A percentile compares a stretch with the other conserved stretches of the same genome.
Conservation (phyloP, 1,140 invertebrate genomes). For the fruit fly (Drosophila melanogaster) region DNA sequence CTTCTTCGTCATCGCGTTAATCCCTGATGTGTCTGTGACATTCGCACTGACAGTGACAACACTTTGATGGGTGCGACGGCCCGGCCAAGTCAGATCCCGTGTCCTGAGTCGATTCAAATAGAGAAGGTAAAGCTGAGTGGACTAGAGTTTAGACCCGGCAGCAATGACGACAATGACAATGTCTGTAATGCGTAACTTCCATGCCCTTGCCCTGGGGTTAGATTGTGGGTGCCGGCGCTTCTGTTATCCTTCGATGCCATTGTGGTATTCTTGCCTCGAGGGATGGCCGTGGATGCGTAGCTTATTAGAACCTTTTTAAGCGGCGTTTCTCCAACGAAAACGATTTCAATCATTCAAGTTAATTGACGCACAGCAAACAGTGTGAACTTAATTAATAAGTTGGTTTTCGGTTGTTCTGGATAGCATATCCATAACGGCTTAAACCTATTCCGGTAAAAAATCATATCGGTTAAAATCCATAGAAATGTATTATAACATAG, state of each 20-base stretch:
- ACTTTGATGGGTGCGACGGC: conserved; percentile 77
- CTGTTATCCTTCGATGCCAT: conserved; percentile 28
- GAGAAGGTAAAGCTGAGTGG: conserved; percentile 14
- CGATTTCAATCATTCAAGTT: conserved; percentile 64
- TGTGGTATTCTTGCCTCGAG: conserved; percentile 23
- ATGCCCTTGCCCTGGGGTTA: conserved; percentile 32
- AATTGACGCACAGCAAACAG: conserved; percentile 44
- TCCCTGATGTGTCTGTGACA: conserved; percentile 84
- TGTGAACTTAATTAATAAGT: conserved; percentile 70
- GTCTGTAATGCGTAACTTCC: conserved; percentile 67
- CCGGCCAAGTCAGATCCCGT: conserved; percentile 39
- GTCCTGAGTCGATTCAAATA: conserved; percentile 32
- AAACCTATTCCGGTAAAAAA: not conserved
- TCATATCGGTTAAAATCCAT: no score
- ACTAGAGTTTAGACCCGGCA: conserved; percentile 37
- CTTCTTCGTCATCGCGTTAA: conserved; percentile 64
- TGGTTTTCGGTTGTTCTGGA: conserved; percentile 11
- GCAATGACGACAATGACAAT: conserved; percentile 61
- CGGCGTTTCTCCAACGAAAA: conserved; percentile 42
- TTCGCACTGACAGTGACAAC: conserved; percentile 84
- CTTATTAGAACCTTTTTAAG: conserved; percentile 65
- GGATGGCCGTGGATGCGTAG: conserved; percentile 22
- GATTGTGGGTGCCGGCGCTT: conserved; percentile 28
- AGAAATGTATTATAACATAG: no score
- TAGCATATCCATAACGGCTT: no score